phyloP scores from a whole-genome alignment of 2,888 invertebrate genomes.

The Pinctada fucata region DNA sequence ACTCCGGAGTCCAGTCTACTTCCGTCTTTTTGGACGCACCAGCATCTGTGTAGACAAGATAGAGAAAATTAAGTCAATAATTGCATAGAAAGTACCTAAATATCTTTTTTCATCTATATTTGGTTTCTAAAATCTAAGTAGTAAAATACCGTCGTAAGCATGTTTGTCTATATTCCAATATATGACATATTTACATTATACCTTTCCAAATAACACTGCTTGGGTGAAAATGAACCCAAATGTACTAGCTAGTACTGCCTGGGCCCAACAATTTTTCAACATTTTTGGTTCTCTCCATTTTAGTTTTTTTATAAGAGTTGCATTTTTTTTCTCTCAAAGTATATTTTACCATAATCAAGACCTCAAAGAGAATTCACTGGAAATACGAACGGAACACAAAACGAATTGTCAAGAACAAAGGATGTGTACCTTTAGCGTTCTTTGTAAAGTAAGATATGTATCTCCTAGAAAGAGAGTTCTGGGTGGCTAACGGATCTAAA shows the following conservation, averaged over 20 bases:
- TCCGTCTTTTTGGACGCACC: slow-evolving; percentile 54
- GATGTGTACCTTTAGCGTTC: slow-evolving; percentile 28
- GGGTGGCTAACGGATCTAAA: slow-evolving; percentile 23
- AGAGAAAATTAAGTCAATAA: neutral
- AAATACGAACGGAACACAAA: neutral
- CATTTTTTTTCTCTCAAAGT: neutral
- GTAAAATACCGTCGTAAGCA: too few relatives aligned
- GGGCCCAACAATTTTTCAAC: slow-evolving; percentile 38
- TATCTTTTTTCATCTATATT: neutral
- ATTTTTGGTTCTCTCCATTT: slow-evolving; percentile 35
- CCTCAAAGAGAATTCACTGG: neutral
- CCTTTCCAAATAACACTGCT: slow-evolving; percentile 38
- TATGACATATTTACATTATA: slow-evolving; percentile 2
- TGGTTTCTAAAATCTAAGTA: too few relatives aligned
- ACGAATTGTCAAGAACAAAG: slow-evolving; percentile 1
- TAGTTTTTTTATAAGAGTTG: neutral
- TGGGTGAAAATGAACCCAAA: slow-evolving; percentile 34
- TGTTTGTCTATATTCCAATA: neutral
- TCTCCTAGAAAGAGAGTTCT: slow-evolving; percentile 12
- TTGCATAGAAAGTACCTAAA: neutral
- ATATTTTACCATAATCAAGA: neutral
- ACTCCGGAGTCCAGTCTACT: slow-evolving; percentile 33
- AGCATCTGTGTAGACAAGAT: slow-evolving; percentile 44
- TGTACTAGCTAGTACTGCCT: slow-evolving; percentile 29
- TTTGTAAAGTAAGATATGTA: slow-evolving; percentile 30